Percentiles rank a stretch among this genome's conserved stretches.
These are phyloP conservation scores for Dendroctonus valens DNA, from an alignment of 1,140 invertebrate species.

Conservation along the genomic window DNA sequence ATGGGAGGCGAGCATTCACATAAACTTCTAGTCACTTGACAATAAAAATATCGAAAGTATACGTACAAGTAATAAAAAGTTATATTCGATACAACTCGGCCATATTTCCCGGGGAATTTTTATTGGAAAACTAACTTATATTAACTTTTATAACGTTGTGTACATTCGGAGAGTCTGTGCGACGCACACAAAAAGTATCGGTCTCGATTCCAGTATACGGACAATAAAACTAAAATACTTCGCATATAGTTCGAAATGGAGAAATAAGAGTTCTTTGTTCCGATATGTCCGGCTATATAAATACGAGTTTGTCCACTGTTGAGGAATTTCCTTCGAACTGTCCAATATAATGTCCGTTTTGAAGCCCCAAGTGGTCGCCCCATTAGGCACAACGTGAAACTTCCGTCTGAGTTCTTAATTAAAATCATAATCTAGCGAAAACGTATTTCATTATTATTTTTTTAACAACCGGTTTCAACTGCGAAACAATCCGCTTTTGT, in stretches of 20 bases:
- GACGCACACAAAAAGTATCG: slow-evolving; percentile 27
- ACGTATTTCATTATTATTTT: no score
- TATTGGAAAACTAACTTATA: slow-evolving; percentile 38
- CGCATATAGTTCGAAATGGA: background rate
- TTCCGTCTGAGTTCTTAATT: no score
- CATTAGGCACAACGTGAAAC: no score
- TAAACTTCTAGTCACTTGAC: slow-evolving; percentile 32
- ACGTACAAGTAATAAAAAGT: slow-evolving; percentile 35
- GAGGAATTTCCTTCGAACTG: no score
- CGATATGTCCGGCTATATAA: no score
- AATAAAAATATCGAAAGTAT: slow-evolving; percentile 32
- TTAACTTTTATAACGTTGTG: slow-evolving; percentile 36
- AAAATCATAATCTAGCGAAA: no score
- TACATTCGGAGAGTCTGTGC: slow-evolving; percentile 25
- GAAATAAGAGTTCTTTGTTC: background rate
- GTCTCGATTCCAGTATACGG: slow-evolving; percentile 22
- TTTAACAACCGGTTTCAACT: no score
- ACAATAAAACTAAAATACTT: slow-evolving; percentile 34
- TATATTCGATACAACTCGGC: slow-evolving; percentile 34
- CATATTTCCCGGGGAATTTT: slow-evolving; percentile 31
- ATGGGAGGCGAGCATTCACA: slow-evolving; percentile 9
- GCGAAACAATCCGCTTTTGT: no score
- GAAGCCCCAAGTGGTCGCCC: no score
- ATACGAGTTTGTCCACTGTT: no score
- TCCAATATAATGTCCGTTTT: no score